Evolutionary conservation across 2,888 invertebrate genomes (phyloP).

Genomic region (Mayetiola destructor): DNA sequence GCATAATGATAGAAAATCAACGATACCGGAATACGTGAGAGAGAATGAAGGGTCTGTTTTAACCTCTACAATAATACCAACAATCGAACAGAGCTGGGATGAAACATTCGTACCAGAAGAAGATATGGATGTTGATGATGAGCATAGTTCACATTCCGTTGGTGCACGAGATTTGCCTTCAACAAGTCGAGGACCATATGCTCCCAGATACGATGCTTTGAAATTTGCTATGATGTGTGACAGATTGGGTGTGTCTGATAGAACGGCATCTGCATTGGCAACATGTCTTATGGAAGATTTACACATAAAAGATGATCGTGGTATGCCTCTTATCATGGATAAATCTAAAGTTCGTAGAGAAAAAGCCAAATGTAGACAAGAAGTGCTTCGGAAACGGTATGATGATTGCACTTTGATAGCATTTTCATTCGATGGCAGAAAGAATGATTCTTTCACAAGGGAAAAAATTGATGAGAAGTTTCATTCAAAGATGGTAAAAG

Average conservation of each 20-base stretch:
- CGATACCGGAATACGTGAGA: slow-evolving; percentile 1
- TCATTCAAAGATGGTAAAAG: slow-evolving; percentile 3
- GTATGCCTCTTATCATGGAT: background rate
- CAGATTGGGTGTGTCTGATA: slow-evolving; percentile 1
- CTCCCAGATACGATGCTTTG: background rate
- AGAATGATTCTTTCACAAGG: background rate
- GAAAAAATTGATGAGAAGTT: slow-evolving; percentile 1
- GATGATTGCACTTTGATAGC: background rate
- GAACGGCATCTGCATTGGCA: background rate
- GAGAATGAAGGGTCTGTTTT: background rate
- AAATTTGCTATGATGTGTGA: slow-evolving; percentile 8
- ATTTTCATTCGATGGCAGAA: slow-evolving; percentile 1
- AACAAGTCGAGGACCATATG: background rate
- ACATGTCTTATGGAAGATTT: background rate
- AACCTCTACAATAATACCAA: slow-evolving; percentile 2
- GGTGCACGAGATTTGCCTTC: background rate
- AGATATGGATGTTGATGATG: background rate
- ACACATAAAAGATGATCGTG: background rate
- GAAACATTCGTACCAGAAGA: slow-evolving; percentile 8
- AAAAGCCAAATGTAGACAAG: background rate
- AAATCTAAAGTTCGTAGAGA: background rate
- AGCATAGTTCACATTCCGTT: background rate
- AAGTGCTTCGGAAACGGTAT: background rate
- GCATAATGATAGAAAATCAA: slow-evolving; percentile 1
- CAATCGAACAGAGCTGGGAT: background rate